Conservation (phyloP, 2,888 invertebrate species). For the Drosophila setosimentum region DNA sequence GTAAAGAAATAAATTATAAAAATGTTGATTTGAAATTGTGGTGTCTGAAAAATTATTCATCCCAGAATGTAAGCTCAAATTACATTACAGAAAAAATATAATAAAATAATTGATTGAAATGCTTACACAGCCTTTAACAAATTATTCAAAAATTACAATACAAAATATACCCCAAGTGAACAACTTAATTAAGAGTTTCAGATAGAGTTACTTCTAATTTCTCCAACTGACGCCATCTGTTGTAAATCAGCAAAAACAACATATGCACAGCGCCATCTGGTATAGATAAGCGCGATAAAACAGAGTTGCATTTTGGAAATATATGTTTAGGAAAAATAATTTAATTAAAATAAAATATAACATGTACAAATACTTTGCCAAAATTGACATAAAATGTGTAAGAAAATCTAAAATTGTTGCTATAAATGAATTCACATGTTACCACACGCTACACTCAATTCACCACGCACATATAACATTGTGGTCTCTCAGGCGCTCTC, state of each 20-base stretch:
- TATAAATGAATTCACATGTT: background rate
- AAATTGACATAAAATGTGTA: background rate
- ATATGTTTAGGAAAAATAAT: background rate
- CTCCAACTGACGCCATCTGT: conserved; percentile 14
- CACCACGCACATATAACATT: background rate
- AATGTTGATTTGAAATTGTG: conserved; percentile 43
- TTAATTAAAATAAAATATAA: background rate
- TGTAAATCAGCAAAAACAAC: background rate
- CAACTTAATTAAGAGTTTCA: background rate
- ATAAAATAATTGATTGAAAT: background rate
- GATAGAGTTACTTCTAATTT: background rate
- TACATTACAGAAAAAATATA: background rate
- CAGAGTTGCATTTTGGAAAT: conserved; percentile 18
- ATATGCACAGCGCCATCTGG: conserved; percentile 2
- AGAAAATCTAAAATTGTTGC: background rate
- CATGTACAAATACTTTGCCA: background rate
- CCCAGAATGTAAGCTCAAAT: background rate
- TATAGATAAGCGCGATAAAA: background rate
- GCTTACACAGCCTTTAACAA: background rate
- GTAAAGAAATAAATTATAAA: conserved; percentile 47
- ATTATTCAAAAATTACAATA: background rate
- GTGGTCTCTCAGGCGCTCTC: conserved; percentile 14
- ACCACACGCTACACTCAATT: background rate
- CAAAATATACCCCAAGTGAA: background rate
- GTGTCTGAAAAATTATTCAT: background rate